These are phyloP conservation scores for Drosophila meridiana DNA, from an alignment of 2,888 invertebrate species.

Conservation along the genomic window DNA sequence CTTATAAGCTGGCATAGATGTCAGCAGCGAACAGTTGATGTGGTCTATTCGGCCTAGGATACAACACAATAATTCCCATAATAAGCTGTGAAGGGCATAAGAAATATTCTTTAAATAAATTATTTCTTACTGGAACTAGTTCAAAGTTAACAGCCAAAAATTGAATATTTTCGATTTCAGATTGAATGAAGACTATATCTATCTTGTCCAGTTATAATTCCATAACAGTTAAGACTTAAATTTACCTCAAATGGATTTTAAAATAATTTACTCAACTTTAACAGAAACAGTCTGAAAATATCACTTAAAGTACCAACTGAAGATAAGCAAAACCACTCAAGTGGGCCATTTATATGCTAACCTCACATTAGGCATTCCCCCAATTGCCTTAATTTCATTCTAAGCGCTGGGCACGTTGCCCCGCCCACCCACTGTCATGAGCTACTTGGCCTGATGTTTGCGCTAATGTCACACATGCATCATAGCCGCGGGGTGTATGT, in stretches of 20 bases:
- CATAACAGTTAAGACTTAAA: neutral
- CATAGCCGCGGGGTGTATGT: constrained; percentile 42
- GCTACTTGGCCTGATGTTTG: constrained; percentile 50
- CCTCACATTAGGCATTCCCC: constrained; percentile 13
- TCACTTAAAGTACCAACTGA: neutral
- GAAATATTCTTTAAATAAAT: neutral
- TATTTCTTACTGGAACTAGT: neutral
- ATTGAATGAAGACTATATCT: too few species aligned
- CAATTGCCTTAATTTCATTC: constrained; percentile 44
- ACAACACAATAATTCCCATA: too few species aligned
- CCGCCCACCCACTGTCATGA: constrained; percentile 48
- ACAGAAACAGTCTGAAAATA: neutral
- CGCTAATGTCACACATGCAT: constrained; percentile 68
- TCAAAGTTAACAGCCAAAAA: neutral
- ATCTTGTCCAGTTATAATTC: too few species aligned
- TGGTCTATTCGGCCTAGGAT: too few species aligned
- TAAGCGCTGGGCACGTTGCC: constrained; percentile 1
- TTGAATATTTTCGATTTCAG: too few species aligned
- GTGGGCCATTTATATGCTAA: constrained; percentile 29
- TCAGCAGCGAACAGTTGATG: neutral
- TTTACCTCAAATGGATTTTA: neutral
- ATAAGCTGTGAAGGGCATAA: neutral
- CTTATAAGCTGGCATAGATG: neutral
- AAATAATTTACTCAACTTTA: neutral
- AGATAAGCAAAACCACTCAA: constrained; percentile 21